phyloP scores from a whole-genome alignment of 2,113 vertebrate genomes.

The Fregata magnificens region DNA sequence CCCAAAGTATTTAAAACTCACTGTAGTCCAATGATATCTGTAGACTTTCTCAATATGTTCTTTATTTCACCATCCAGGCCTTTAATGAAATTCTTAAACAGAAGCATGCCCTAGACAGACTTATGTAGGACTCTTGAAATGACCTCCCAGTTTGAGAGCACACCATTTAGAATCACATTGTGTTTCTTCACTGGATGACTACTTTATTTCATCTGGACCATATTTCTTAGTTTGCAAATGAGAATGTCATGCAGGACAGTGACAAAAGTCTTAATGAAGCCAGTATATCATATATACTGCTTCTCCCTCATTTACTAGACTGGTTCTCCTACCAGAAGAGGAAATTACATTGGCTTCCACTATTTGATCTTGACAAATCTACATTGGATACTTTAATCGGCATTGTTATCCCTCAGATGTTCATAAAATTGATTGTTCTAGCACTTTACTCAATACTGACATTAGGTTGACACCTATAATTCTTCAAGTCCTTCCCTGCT shows the following conservation, averaged over 20 bases:
- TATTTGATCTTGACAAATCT: not conserved
- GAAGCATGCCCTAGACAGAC: not conserved
- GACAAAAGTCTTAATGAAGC: not conserved
- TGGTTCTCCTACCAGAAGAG: not conserved
- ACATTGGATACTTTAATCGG: not conserved
- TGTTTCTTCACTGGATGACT: not conserved
- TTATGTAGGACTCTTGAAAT: not conserved
- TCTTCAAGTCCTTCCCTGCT: not conserved
- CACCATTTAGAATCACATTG: fast-evolving
- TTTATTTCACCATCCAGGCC: not conserved
- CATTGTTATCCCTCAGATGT: not conserved
- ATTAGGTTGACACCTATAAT: not conserved
- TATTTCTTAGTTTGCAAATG: not conserved
- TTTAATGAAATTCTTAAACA: not conserved
- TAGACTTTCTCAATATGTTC: not conserved
- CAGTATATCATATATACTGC: not conserved
- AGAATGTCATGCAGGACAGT: not conserved
- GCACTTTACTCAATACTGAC: not conserved
- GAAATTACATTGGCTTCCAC: not conserved
- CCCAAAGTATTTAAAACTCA: not conserved
- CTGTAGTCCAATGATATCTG: not conserved
- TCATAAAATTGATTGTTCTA: not conserved
- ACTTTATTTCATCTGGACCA: not conserved
- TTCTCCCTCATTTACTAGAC: not conserved
- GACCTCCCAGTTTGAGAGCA: not conserved